Conservation (phyloP, 2,113 vertebrate genomes). For the Nycticorax nycticorax region DNA sequence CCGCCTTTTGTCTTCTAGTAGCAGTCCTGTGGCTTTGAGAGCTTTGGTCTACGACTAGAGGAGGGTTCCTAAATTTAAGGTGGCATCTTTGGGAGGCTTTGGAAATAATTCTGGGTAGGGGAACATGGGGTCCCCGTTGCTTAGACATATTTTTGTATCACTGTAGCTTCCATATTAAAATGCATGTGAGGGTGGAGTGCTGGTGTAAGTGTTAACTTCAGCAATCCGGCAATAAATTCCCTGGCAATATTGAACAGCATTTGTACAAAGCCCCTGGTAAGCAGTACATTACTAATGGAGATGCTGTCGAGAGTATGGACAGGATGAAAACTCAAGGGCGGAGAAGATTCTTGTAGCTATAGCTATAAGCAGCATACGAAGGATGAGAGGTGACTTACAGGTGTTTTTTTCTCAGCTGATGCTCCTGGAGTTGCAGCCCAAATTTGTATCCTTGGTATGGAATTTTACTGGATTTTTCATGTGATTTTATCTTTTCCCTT, state of each 20-base stretch:
- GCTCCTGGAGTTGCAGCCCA: background rate
- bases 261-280: background rate
- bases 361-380: background rate
- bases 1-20: constrained; percentile 37
- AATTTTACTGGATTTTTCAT: background rate
- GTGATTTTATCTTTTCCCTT: background rate
- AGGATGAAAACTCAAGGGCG: background rate
- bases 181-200: background rate
- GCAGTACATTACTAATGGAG: background rate
- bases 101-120: background rate
- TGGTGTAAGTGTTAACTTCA: background rate
- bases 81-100: background rate
- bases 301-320: background rate
- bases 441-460: background rate
- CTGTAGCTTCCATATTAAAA: background rate
- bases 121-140: fast-evolving
- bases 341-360: background rate
- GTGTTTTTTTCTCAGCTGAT: background rate
- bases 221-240: background rate
- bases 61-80: constrained; percentile 17
- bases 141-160: background rate
- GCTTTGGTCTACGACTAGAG: background rate
- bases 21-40: constrained; percentile 29
- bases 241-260: background rate
- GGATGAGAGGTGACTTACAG: background rate